phyloP scores from a whole-genome alignment of 2,797 vertebrate species.

The Hirundo rustica region DNA sequence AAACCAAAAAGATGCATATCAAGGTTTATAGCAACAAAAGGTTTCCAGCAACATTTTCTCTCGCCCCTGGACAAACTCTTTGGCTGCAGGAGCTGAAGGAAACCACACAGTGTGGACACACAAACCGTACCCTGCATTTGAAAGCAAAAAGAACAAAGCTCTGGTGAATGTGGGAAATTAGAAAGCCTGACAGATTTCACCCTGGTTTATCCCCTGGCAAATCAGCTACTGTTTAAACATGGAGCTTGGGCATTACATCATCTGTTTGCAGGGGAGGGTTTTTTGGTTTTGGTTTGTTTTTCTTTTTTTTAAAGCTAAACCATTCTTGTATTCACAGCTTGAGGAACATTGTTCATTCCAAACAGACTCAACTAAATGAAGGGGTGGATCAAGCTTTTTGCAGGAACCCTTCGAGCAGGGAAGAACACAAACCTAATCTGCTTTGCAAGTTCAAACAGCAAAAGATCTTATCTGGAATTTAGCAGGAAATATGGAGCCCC shows the following conservation, averaged over 20 bases:
- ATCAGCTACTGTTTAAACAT: constrained; percentile 44
- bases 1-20: background rate
- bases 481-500: constrained; percentile 26
- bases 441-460: constrained; percentile 43
- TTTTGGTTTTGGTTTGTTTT: background rate
- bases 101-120: background rate
- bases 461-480: constrained; percentile 23
- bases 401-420: background rate
- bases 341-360: background rate
- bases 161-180: background rate
- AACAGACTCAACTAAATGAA: background rate
- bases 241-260: constrained; percentile 22
- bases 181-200: constrained; percentile 17
- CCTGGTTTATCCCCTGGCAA: constrained; percentile 20
- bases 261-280: background rate
- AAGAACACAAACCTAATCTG: constrained; percentile 10
- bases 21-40: background rate
- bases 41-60: background rate
- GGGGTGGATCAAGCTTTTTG: background rate
- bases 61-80: background rate
- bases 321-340: background rate
- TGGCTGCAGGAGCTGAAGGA: background rate
- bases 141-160: constrained; percentile 30
- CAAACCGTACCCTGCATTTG: background rate
- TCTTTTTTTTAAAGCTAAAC: background rate